Evolutionary conservation across 2,797 vertebrate species (phyloP), one percentile per base, ranked within the genome.

Genomic region (Gastrophryne carolinensis): DNA sequence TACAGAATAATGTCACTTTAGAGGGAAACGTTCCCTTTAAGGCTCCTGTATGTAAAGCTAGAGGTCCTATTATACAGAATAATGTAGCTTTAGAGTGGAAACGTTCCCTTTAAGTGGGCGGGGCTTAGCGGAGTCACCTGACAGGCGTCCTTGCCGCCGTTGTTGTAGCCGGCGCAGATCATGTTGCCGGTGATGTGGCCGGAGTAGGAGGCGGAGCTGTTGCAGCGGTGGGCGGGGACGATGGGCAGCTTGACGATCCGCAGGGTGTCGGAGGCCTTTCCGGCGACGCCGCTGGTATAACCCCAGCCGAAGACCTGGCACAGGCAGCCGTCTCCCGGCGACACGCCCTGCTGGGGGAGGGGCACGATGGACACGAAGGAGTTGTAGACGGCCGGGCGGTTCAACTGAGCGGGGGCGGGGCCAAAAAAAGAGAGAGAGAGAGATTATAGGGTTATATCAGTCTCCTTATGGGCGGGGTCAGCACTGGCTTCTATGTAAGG

Each of bases 241-340:
- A 94, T 89, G 77, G 94, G 93, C 15, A 94, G 82, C 24, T 71
- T 89, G 30, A 93, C 91, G 0, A 90, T 92, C 52, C 82, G 88
- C 13, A 93, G 86, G 13, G 86, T 85, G 50, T 85, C 80, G 1
- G 93, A 91, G 24, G 89, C 83, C 79, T 80, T 80, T 0, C 86
- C 82, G 0, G 88, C 88, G 0, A 1, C 30, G 4, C 85, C 60
- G 63, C 75, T 86, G 81, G 87, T 92, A 81, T 84, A 90, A 5
- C 94, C 93, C 93, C 93, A 95, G 1, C 94, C 93, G 0, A 92
- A 94, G 71, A 94, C 93, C 3, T 90, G 86, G 49, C 93, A 95
- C 76, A 91, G 17, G 0, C 81, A 78, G 8, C 92, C 91, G 71
- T 87, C 88, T 0, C 58, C 32, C 1, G 91, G 61, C 1, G 72